phyloP scores from a whole-genome alignment of 1,140 invertebrate species.

The Drosophila auraria region DNA sequence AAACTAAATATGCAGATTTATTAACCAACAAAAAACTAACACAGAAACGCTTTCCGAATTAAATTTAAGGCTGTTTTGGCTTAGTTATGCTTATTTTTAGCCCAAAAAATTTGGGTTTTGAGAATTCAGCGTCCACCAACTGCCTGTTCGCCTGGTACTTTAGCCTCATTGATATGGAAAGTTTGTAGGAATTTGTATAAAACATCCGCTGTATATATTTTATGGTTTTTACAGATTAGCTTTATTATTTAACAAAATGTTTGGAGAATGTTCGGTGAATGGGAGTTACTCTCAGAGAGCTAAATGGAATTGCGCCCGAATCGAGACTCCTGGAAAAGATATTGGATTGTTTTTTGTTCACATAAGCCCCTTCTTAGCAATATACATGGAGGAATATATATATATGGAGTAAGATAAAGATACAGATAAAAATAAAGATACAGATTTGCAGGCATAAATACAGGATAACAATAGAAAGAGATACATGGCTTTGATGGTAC shows the following conservation, averaged over 20 bases:
- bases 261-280: constrained; percentile 5
- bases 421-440: constrained; percentile 13
- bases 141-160: too few relatives aligned
- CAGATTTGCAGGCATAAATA: constrained; percentile 30
- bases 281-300: constrained; percentile 9
- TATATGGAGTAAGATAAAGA: constrained; percentile 15
- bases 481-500: constrained; percentile 17
- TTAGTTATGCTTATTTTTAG: too few relatives aligned
- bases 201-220: too few relatives aligned
- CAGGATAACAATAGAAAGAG: constrained; percentile 40
- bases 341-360: constrained; percentile 39
- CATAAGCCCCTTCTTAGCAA: constrained; percentile 48
- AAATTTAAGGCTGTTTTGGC: too few relatives aligned
- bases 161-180: too few relatives aligned
- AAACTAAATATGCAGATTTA: too few relatives aligned
- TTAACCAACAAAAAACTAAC: too few relatives aligned
- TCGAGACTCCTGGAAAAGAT: constrained; percentile 8
- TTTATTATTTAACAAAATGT: constrained; percentile 29
- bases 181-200: too few relatives aligned
- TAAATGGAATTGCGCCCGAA: constrained; percentile 4
- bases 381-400: constrained; percentile 22
- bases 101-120: too few relatives aligned
- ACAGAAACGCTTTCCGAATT: too few relatives aligned
- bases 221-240: constrained; percentile 8
- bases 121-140: too few relatives aligned